Conservation (phyloP, 2,113 vertebrate species). For the Lepidothrix coronata region DNA sequence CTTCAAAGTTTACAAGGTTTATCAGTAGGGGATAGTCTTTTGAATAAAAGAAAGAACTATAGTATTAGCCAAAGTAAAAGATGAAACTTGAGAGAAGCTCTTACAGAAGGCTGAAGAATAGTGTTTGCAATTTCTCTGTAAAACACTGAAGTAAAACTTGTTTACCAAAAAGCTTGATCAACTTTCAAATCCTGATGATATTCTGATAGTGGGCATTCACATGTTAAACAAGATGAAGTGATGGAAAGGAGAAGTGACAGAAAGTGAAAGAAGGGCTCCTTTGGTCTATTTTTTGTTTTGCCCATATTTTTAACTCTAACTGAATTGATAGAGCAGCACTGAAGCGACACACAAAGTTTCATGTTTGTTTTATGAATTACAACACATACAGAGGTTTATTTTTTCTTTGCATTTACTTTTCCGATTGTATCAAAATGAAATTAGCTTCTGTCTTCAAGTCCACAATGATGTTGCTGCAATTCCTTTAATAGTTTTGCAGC, state of each 20-base stretch:
- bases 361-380: not conserved
- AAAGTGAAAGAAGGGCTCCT: not conserved
- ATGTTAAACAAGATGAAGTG: not conserved
- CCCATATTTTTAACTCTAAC: not conserved
- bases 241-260: not conserved
- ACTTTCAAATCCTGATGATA: not conserved
- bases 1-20: not conserved
- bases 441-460: not conserved
- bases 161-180: not conserved
- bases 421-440: not conserved
- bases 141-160: not conserved
- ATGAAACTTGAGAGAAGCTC: not conserved
- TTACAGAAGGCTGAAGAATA: not conserved
- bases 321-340: not conserved
- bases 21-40: not conserved
- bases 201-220: not conserved
- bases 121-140: not conserved
- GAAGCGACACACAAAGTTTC: not conserved
- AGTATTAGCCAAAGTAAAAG: not conserved
- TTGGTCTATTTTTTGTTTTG: not conserved
- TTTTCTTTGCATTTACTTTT: not conserved
- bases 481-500: not conserved
- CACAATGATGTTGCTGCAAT: not conserved
- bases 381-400: accelerated
- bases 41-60: not conserved